Base-by-base conservation (phyloP, 1,140 invertebrate species). In the Monomorium pharaonis region DNA sequence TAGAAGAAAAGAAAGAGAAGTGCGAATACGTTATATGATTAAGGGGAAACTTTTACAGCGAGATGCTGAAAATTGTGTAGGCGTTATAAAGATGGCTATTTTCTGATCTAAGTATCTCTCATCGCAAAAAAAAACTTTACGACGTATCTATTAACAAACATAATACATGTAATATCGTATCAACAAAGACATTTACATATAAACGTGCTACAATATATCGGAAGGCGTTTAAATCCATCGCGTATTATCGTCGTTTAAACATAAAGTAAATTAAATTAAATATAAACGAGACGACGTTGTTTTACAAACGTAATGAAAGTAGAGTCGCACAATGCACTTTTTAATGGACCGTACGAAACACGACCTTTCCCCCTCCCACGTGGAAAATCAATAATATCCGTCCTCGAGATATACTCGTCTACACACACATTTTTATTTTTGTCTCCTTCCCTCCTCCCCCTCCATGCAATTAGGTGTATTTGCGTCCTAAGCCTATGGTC, bases 21-120 rank as follows among this genome's bases (percentile, higher is more conserved):
- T 42, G 47, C 37, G 51, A 80, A 80, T 69, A 67, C 2, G 30
- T 67, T 67, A 24, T 37, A 16, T 1, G 12, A 54, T 54, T 80
- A 69, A 80, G 33, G 21, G 44, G 14, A 56, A 81, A 74, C 33
- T 81, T 81, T 58, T 33, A 60, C 27, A 21, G 42, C n/a, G 18
- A 21, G 14, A 21, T 37, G 30, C n/a, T 80, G 37, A 74, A 72
- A 83, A 83, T 4, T 58, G 14, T 21, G 16, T 72, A 47, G 78
- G 51, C 78, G 67, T 74, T 58, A 33, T 24, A 24, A n/a, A 37
- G 33, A 3, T 16, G 21, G 10, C 4, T 37, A 42, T 21, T 80
- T 51, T 30, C 24, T 18, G 30, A 54, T 18, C n/a, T 67, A 80
- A 1, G 49, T 56, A 44, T 72, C 33, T 14, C 9, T 70, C 27